Percentiles rank a stretch among this genome's conserved stretches.
phyloP scores from a whole-genome alignment of 2,888 invertebrate genomes.

The Fragum whitleyi region DNA sequence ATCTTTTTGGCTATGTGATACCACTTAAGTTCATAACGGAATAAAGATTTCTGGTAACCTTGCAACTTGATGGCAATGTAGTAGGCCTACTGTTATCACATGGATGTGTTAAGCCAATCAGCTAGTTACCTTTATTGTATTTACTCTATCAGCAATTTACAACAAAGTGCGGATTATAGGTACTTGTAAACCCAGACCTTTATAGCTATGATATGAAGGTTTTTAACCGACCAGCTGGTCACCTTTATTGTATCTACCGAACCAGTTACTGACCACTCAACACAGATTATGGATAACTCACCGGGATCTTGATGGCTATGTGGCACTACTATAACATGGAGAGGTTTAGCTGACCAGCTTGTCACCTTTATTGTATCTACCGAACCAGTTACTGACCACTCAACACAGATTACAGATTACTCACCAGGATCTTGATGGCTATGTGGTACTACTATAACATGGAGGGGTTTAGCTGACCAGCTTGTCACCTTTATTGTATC shows the following conservation, averaged over 20 bases:
- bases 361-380: conserved; percentile 70
- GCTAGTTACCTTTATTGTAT: too few relatives aligned
- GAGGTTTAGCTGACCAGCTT: conserved; percentile 75
- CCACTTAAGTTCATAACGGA: conserved; percentile 90
- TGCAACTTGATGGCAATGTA: conserved; percentile 99
- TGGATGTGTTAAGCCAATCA: conserved; percentile 87
- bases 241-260: too few relatives aligned
- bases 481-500: conserved; percentile 69
- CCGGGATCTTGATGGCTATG: conserved; percentile 98
- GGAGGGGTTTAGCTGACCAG: conserved; percentile 86
- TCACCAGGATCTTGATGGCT: conserved; percentile 97
- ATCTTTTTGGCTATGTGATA: conserved; percentile 98
- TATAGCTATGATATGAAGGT: conserved; percentile 95
- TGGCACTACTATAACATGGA: too few relatives aligned
- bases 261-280: too few relatives aligned
- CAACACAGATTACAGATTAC: neutral
- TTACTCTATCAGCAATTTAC: neutral
- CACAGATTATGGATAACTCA: neutral
- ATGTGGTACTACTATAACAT: too few relatives aligned
- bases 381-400: conserved; percentile 74
- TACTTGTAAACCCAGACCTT: conserved; percentile 92
- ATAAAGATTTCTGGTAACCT: conserved; percentile 86
- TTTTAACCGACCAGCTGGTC: conserved; percentile 54
- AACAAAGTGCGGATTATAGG: neutral
- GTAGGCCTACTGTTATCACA: conserved; percentile 97